Evolutionary conservation across 2,113 vertebrate species (phyloP).

Genomic region (Orthochromis indermauri): DNA sequence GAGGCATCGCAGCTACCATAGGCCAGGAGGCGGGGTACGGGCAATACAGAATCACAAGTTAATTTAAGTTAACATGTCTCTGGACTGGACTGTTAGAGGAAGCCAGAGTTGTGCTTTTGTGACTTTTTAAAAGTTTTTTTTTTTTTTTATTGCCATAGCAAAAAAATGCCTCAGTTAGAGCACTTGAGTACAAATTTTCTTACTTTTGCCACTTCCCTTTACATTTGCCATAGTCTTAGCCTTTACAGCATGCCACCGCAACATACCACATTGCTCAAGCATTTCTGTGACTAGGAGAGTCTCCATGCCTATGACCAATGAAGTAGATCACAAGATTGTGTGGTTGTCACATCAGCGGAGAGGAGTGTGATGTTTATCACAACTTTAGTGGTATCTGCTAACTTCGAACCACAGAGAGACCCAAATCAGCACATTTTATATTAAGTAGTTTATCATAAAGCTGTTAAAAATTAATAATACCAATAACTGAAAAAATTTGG

Average conservation of each 20-base stretch:
- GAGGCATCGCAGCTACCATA: background rate
- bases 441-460: background rate
- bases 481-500: background rate
- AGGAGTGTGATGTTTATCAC: background rate
- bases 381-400: background rate
- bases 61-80: background rate
- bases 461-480: background rate
- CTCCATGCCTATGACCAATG: background rate
- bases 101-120: background rate
- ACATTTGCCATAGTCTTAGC: background rate
- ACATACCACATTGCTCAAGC: background rate
- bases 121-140: background rate
- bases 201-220: background rate
- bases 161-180: background rate
- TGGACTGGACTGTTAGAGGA: background rate
- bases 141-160: background rate
- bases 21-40: background rate
- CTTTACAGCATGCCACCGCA: background rate
- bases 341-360: background rate
- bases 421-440: background rate
- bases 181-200: background rate
- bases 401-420: background rate
- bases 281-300: background rate
- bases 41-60: background rate
- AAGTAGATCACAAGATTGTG: background rate